Conservation (phyloP, 2,888 invertebrate genomes). For the Rhagium mordax region DNA sequence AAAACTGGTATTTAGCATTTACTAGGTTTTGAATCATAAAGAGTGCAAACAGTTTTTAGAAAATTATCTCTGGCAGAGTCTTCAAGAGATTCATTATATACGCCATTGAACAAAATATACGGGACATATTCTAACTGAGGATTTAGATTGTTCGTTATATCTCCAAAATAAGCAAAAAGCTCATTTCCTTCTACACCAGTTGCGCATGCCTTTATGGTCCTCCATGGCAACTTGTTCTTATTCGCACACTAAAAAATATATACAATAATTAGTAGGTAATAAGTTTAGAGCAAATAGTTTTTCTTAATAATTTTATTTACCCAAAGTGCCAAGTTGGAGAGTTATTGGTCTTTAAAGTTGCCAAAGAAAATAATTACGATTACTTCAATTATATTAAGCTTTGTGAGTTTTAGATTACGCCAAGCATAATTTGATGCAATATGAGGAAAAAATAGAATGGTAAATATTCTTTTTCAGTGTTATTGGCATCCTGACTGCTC, state of each 20-base stretch:
- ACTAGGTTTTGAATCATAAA: conserved; percentile 17
- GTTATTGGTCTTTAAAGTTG: too few relatives aligned
- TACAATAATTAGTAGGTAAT: background rate
- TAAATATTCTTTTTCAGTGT: too few relatives aligned
- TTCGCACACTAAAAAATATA: conserved; percentile 47
- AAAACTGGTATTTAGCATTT: background rate
- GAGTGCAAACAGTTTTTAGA: conserved; percentile 30
- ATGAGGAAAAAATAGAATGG: too few relatives aligned
- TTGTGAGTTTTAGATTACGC: too few relatives aligned
- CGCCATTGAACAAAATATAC: conserved; percentile 39
- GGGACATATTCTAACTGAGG: conserved; percentile 38
- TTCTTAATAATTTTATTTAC: too few relatives aligned
- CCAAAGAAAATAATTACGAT: too few relatives aligned
- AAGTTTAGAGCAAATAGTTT: too few relatives aligned
- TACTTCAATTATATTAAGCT: too few relatives aligned
- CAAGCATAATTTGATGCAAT: too few relatives aligned
- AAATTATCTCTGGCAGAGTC: conserved; percentile 37
- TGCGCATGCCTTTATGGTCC: conserved; percentile 36
- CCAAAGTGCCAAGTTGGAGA: too few relatives aligned
- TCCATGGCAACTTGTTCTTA: conserved; percentile 40
- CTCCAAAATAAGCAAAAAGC: conserved; percentile 35
- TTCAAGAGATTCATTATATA: conserved; percentile 30
- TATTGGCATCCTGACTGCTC: too few relatives aligned
- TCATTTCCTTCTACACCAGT: conserved; percentile 28
- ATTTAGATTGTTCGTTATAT: conserved; percentile 21